Base-by-base conservation (phyloP, 1,140 invertebrate genomes). In the Neodiprion virginianus region DNA sequence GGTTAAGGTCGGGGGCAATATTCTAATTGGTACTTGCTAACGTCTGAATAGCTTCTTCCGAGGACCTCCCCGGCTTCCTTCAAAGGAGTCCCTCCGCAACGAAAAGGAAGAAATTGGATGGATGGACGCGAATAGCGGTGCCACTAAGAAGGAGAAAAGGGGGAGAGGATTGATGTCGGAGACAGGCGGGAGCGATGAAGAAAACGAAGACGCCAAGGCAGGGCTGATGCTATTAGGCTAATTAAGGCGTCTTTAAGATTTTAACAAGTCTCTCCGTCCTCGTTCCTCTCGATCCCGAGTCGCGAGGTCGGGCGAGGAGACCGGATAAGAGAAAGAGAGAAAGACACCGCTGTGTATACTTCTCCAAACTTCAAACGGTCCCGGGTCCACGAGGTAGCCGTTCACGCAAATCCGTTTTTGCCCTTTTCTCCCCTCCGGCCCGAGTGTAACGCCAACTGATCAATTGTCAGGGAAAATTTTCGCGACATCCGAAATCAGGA, bases 211-310 rank as follows among this genome's bases (percentile, higher is more conserved):
- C 11, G 40, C 67, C 73, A 17, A 12, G n/a, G 53, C 53, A 17
- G 53, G 11, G 53, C 53, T 75, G 80, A 78, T 79, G 79, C 81
- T 81, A 77, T 83, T 83, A 83, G 65, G 50, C 79, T 83, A 82
- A 83, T 82, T 82, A 81, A 82, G 73, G 23, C 71, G 65, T 74
- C 72, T 79, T 61, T 80, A 79, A 82, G 77, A 77, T 80, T 80
- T 79, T 80, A 82, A 83, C 80, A 76, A 78, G 76, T 83, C 77
- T 78, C 65, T 72, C 75, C 47, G 10, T 14, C 21, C 68, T 23
- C 68, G n/a, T 17, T 5, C 53, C 53, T 17, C 53, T n/a, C n/a
- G 8, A 61, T 8, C 53, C 53, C 28, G 5, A 40, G 28, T 21
- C 17, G 5, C 28, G 28, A 40, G 1, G 28, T 40, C 28, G 28